phyloP scores from a whole-genome alignment of 2,113 vertebrate species.

The Peromyscus maniculatus region DNA sequence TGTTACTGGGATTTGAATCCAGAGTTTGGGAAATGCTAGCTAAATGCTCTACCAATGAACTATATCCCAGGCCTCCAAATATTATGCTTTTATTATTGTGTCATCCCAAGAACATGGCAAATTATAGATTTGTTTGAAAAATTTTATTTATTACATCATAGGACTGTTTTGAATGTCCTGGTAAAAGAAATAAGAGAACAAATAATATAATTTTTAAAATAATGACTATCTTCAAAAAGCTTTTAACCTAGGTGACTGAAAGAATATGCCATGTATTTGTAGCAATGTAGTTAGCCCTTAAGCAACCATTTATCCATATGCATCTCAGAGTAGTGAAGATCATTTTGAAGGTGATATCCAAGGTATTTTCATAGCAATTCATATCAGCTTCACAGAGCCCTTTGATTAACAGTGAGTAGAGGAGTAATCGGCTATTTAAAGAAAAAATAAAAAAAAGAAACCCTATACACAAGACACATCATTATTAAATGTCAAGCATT shows the following conservation, averaged over 20 bases:
- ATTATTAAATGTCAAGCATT: neutral
- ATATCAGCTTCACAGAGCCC: neutral
- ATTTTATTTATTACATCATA: neutral
- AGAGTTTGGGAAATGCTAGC: too few relatives aligned
- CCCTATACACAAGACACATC: neutral
- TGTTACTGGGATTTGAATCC: neutral
- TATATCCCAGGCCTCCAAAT: neutral
- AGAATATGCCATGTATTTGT: neutral
- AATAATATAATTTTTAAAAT: neutral
- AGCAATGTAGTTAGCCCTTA: neutral
- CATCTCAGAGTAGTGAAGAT: neutral
- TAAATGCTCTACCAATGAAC: neutral
- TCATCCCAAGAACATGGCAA: neutral
- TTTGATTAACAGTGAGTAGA: neutral
- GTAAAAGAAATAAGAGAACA: neutral
- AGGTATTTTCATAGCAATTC: neutral
- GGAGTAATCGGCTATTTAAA: neutral
- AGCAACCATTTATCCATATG: neutral
- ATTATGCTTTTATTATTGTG: neutral
- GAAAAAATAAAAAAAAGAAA: neutral
- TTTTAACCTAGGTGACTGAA: neutral
- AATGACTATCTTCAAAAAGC: neutral
- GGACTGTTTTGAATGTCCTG: neutral
- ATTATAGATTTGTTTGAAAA: slow-evolving; percentile 16
- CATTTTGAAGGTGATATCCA: neutral